Conservation (phyloP, 2,888 invertebrate genomes). For the Timandra comae region DNA sequence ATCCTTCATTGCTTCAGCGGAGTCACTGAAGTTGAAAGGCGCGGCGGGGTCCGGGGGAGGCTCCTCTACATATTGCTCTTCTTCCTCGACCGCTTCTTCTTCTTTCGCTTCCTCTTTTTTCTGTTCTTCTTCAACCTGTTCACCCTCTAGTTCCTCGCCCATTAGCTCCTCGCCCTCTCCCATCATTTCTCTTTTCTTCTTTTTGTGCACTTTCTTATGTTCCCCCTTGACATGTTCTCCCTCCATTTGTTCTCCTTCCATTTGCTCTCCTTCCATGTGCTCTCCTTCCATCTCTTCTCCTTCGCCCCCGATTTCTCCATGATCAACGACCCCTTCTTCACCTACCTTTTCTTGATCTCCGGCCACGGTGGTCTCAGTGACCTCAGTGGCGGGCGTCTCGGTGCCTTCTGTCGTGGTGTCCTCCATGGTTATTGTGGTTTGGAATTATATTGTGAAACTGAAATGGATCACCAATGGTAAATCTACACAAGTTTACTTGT, state of each 20-base stretch:
- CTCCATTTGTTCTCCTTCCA: constrained; percentile 23
- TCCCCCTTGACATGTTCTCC: constrained; percentile 22
- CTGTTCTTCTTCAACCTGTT: constrained; percentile 29
- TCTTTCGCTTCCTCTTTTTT: constrained; percentile 21
- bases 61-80: constrained; percentile 44
- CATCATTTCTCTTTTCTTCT: constrained; percentile 24
- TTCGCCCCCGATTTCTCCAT: constrained; percentile 7
- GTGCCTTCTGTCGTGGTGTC: too few relatives aligned
- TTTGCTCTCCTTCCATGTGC: constrained; percentile 22
- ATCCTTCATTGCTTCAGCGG: constrained; percentile 51
- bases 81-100: constrained; percentile 43
- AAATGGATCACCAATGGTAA: too few relatives aligned
- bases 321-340: constrained; percentile 18
- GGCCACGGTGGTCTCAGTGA: constrained; percentile 13
- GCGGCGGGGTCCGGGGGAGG: constrained; percentile 63
- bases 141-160: constrained; percentile 27
- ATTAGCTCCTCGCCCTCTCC: constrained; percentile 22
- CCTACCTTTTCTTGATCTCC: constrained; percentile 18
- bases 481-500: too few relatives aligned
- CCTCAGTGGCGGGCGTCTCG: constrained; percentile 11
- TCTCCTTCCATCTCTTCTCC: constrained; percentile 26
- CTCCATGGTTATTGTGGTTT: too few relatives aligned
- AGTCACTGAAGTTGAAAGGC: constrained; percentile 55
- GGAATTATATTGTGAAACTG: too few relatives aligned
- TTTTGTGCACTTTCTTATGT: constrained; percentile 14